Evolutionary conservation across 2,888 invertebrate species (phyloP).

Genomic region (Cenopis cana): DNA sequence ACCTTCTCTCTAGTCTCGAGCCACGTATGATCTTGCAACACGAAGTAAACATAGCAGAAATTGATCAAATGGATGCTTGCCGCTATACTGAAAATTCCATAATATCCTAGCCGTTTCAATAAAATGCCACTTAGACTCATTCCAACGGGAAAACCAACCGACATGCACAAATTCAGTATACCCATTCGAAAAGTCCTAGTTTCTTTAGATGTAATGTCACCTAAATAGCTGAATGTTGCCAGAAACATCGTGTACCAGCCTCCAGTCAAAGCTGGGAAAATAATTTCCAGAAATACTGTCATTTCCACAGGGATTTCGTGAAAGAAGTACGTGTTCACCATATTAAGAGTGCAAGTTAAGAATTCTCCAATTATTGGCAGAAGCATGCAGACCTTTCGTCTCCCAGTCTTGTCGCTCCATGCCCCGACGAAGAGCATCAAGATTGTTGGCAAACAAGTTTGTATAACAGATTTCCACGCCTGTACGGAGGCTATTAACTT

Average conservation of each 20-base stretch:
- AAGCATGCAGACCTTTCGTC: conserved; percentile 85
- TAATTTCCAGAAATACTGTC: conserved; percentile 81
- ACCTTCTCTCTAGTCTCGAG: conserved; percentile 73
- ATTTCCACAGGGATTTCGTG: conserved; percentile 81
- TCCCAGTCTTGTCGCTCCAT: conserved; percentile 86
- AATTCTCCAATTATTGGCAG: conserved; percentile 85
- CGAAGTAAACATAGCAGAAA: conserved; percentile 75
- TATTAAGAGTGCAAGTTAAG: conserved; percentile 77
- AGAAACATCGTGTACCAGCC: conserved; percentile 85
- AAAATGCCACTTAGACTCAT: conserved; percentile 77
- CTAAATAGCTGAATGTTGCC: conserved; percentile 86
- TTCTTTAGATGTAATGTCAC: conserved; percentile 84
- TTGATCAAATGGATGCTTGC: conserved; percentile 72
- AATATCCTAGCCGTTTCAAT: conserved; percentile 76
- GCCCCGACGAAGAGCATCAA: conserved; percentile 86
- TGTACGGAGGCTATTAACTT: conserved; percentile 83
- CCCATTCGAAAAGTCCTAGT: conserved; percentile 86
- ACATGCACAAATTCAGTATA: conserved; percentile 78
- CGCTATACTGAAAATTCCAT: conserved; percentile 81
- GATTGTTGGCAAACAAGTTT: conserved; percentile 81
- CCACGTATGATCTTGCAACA: conserved; percentile 77
- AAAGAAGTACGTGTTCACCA: conserved; percentile 84
- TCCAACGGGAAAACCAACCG: conserved; percentile 79
- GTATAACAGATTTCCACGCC: conserved; percentile 84
- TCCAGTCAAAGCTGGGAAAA: conserved; percentile 82